Percentiles rank a stretch among this genome's conserved stretches.
These are phyloP conservation scores for Bettongia penicillata DNA, from an alignment of 2,113 vertebrate genomes.

Conservation along the genomic window DNA sequence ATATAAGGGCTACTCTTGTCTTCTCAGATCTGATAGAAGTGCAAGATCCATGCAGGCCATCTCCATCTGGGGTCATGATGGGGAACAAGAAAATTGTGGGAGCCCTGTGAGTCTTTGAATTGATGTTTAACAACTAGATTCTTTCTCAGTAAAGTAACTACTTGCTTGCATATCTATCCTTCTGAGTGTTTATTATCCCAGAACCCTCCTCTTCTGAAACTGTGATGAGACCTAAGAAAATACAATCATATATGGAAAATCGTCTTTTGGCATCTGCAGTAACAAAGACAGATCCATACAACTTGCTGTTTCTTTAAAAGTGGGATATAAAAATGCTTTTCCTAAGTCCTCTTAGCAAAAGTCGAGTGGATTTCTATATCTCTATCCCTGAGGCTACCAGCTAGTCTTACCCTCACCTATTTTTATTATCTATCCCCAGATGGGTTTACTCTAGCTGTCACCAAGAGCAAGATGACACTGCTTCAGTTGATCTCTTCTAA, in stretches of 20 bases:
- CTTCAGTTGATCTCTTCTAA: conserved; percentile 17
- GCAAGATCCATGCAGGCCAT: not conserved
- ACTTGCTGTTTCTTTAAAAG: not conserved
- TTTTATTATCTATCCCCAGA: not conserved
- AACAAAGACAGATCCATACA: no score
- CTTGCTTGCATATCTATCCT: not conserved
- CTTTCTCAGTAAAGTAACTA: no score
- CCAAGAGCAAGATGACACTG: not conserved
- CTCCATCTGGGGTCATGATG: not conserved
- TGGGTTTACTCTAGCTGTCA: not conserved
- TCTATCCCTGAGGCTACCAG: no score
- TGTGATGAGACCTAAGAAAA: not conserved
- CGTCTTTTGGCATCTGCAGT: not conserved
- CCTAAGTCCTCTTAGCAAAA: no score
- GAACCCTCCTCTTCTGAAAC: not conserved
- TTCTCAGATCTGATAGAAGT: not conserved
- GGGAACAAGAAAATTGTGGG: not conserved
- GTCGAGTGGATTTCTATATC: no score
- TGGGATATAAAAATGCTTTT: no score
- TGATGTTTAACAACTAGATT: not conserved
- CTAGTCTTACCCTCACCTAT: no score
- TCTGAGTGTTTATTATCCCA: not conserved
- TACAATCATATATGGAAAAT: not conserved
- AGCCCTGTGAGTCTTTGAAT: not conserved
- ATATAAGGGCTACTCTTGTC: not conserved